Percentiles rank a stretch among this genome's conserved stretches.
These are phyloP conservation scores for Seriola rivoliana DNA, from an alignment of 2,113 vertebrate species.

Conservation along the genomic window DNA sequence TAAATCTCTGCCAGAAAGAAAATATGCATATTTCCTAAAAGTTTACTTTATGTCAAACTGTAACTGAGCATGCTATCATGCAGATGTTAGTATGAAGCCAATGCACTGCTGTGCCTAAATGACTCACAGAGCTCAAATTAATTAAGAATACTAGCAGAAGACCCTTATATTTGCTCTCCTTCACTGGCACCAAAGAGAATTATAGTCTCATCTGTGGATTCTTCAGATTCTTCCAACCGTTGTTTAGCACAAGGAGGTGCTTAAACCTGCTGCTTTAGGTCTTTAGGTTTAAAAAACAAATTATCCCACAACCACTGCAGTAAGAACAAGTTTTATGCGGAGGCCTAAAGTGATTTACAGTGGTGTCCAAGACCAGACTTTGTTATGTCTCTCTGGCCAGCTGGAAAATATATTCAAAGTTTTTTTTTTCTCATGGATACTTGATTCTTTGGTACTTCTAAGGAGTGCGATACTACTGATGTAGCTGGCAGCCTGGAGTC, in stretches of 20 bases:
- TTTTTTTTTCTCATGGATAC: constrained; percentile 16
- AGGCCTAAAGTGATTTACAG: constrained; percentile 36
- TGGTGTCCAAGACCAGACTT: constrained; percentile 33
- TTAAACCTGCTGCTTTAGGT: neutral
- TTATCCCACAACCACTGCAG: neutral
- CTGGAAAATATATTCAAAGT: constrained; percentile 30
- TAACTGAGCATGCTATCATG: no score
- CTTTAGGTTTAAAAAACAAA: neutral
- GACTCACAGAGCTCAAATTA: no score
- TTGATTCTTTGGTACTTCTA: constrained; percentile 31
- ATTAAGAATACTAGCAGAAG: neutral
- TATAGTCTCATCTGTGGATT: neutral
- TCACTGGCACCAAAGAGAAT: neutral
- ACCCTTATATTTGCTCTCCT: neutral
- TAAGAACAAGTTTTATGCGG: constrained; percentile 22
- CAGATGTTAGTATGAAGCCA: no score
- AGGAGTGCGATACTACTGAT: constrained; percentile 22
- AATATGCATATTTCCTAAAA: no score
- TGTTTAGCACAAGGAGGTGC: neutral
- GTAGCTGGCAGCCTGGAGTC: constrained; percentile 20
- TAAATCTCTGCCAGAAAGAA: no score
- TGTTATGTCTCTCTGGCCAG: constrained; percentile 24
- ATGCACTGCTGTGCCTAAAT: no score
- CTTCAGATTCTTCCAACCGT: neutral
- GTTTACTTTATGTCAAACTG: no score